These are phyloP conservation scores for Tyria jacobaeae DNA, from an alignment of 2,888 invertebrate species.

Conservation along the genomic window DNA sequence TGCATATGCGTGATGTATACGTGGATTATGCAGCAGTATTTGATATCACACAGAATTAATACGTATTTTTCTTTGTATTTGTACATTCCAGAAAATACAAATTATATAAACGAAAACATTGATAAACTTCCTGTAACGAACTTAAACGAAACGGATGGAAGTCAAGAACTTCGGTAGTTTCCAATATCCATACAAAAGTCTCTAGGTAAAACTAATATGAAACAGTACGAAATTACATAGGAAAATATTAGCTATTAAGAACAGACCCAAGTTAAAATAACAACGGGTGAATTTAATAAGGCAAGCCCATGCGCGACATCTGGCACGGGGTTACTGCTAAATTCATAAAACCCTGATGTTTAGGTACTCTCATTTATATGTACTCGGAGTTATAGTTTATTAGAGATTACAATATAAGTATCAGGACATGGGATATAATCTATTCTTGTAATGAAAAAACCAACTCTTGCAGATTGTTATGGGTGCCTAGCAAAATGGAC, in stretches of 20 bases:
- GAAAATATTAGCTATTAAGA: slow-evolving; percentile 52
- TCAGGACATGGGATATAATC: background rate
- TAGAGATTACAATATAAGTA: slow-evolving; percentile 11
- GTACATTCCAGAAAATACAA: background rate
- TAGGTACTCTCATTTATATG: slow-evolving; percentile 38
- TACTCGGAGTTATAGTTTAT: slow-evolving; percentile 15
- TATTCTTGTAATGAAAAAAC: background rate
- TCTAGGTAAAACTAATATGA: slow-evolving; percentile 23
- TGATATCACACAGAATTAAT: no score
- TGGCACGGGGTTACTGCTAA: slow-evolving; percentile 39
- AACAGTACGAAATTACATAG: slow-evolving; percentile 33
- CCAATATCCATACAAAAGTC: slow-evolving; percentile 16
- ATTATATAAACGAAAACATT: slow-evolving; percentile 5
- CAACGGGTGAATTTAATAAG: slow-evolving; percentile 57
- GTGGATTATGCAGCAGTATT: no score
- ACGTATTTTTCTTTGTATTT: background rate
- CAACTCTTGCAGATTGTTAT: no score
- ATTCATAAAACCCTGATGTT: slow-evolving; percentile 46
- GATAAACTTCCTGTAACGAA: slow-evolving; percentile 3
- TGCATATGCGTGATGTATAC: no score
- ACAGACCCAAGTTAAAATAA: slow-evolving; percentile 45
- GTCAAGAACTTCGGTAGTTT: slow-evolving; percentile 7
- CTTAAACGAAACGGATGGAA: slow-evolving; percentile 9
- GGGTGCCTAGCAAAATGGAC: no score
- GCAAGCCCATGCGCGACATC: slow-evolving; percentile 47